Conservation (phyloP, 2,113 vertebrate species). For the Upupa epops region DNA sequence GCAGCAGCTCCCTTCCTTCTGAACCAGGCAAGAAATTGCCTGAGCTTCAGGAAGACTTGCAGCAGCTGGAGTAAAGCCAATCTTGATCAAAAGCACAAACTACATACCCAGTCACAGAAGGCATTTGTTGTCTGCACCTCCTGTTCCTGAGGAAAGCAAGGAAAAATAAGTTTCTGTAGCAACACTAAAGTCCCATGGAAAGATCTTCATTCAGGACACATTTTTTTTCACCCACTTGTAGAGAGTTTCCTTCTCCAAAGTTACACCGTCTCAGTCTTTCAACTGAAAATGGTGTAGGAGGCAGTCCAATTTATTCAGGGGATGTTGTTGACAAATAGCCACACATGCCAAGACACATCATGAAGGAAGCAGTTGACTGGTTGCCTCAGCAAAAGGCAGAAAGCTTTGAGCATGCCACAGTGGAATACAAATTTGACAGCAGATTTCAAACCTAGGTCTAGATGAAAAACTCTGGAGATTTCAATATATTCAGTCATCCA, state of each 20-base stretch:
- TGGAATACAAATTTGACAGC: background rate
- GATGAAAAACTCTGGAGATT: accelerated
- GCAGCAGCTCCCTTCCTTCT: background rate
- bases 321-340: background rate
- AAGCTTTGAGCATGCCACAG: background rate
- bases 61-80: background rate
- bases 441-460: background rate
- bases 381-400: background rate
- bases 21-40: background rate
- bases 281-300: background rate
- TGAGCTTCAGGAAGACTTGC: background rate
- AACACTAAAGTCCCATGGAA: background rate
- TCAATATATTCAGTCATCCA: background rate
- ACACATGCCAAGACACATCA: background rate
- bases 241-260: background rate
- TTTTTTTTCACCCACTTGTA: background rate
- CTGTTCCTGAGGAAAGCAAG: background rate
- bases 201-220: background rate
- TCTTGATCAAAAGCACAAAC: background rate
- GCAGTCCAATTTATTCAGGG: background rate
- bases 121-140: background rate
- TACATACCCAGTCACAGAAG: background rate
- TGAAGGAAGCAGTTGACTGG: background rate
- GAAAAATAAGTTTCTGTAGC: background rate
- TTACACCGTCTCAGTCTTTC: background rate